Base-by-base conservation (phyloP, 2,113 vertebrate species). In the Marcusenius ussheri region DNA sequence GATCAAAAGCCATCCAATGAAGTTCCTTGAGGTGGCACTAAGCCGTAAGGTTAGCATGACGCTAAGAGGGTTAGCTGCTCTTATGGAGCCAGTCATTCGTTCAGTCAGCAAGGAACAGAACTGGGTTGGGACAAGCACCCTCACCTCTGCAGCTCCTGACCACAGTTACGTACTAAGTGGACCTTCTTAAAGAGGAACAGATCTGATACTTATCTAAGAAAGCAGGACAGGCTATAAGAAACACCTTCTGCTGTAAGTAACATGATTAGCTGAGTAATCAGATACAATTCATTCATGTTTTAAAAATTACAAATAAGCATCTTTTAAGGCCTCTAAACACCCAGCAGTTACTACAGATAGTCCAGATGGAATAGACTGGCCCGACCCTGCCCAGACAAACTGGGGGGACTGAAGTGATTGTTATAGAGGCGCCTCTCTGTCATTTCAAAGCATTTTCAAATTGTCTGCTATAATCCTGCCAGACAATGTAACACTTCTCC, bases 11-110 rank as follows among this genome's bases (percentile, higher is more conserved):
- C 89, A 89, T 90, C 85, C 90, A 89, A 85, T 87, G 89, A 93
- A 39, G 91, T 93, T 88, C 70, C 91, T 95, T 94, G 93, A 88
- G 91, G 88, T 92, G 91, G 85, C 91, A 89, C 88, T 93, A 95
- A 95, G 93, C 94, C 92, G 92, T 10, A 56, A 86, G 21, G 90
- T 91, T 93, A 94, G 93, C 93, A 92, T 91, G 92, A 92, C 89
- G 91, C 92, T 94, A 95, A 96, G 93, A 94, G 93, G 93, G 93
- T 94, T 94, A 94, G 90, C 93, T 86, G n/a, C n/a, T 50, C 35
- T 53, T 80, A 88, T 91, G 92, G 93, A 93, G 93, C 94, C 50
- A 31, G 47, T 27, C 45, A 88, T 74, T 88, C 27, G 27, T n/a
- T 42, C 42, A 70, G 42, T 5, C 62, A 74, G 42, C 21, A 24